These are phyloP conservation scores for Phrynosoma platyrhinos DNA, from an alignment of 2,113 vertebrate species.

Conservation along the genomic window DNA sequence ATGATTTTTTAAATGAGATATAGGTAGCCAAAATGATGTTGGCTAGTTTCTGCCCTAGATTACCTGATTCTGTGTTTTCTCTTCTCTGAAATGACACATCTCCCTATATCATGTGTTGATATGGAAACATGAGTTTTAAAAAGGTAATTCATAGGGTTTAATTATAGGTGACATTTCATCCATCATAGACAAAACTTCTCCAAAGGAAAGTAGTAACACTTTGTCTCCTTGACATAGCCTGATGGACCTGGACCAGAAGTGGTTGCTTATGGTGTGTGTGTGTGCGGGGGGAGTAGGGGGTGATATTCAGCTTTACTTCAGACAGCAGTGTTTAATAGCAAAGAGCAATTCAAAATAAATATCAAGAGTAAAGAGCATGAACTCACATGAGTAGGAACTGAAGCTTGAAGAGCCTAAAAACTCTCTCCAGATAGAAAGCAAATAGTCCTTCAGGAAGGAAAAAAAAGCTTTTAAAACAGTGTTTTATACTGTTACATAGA, in stretches of 20 bases:
- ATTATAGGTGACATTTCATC: conserved; percentile 79
- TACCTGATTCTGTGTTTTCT: conserved; percentile 49
- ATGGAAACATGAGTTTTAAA: conserved; percentile 66
- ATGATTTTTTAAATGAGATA: background rate
- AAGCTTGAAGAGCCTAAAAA: conserved; percentile 60
- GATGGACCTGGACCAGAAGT: conserved; percentile 50
- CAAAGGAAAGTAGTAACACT: conserved; percentile 72
- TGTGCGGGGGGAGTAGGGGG: background rate
- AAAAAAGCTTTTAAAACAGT: conserved; percentile 42
- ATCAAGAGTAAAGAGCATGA: conserved; percentile 70
- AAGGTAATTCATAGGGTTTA: conserved; percentile 74
- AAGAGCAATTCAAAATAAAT: conserved; percentile 74
- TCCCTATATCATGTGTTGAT: conserved; percentile 68
- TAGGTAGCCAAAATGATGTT: conserved; percentile 37
- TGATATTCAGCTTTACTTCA: conserved; percentile 73
- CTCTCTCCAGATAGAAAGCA: conserved; percentile 58
- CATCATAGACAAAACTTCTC: conserved; percentile 74
- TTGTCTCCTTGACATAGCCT: conserved; percentile 70
- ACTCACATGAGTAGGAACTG: conserved; percentile 66
- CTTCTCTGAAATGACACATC: conserved; percentile 55
- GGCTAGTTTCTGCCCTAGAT: conserved; percentile 21
- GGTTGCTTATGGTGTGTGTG: no score
- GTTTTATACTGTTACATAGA: conserved; percentile 15
- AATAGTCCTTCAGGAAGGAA: conserved; percentile 45
- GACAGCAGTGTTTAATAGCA: conserved; percentile 66